Percentiles rank a stretch among this genome's conserved stretches.
These are phyloP conservation scores for Piezodorus guildinii DNA, from an alignment of 1,140 invertebrate species.

Conservation along the genomic window DNA sequence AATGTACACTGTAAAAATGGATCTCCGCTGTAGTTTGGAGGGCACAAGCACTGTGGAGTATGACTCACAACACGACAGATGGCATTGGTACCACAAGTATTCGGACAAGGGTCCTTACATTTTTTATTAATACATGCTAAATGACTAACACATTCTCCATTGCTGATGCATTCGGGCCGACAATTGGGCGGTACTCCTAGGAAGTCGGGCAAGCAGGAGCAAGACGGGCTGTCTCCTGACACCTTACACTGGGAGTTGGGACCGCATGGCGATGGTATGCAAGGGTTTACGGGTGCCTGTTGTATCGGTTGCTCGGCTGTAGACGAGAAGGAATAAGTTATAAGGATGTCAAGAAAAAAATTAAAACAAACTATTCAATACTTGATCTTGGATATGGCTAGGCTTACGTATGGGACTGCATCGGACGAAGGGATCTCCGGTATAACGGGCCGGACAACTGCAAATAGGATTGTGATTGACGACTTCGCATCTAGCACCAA, in stretches of 20 bases:
- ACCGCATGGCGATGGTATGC: conserved; percentile 50
- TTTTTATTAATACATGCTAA: conserved; percentile 49
- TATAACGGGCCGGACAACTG: conserved; percentile 44
- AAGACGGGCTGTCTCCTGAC: conserved; percentile 41
- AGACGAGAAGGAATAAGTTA: background rate
- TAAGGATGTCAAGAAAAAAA: background rate
- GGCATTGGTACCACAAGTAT: conserved; percentile 46
- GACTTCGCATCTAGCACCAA: conserved; percentile 54
- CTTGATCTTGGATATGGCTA: background rate
- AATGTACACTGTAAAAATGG: conserved; percentile 47
- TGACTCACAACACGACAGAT: conserved; percentile 53
- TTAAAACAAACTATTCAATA: background rate
- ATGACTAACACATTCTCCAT: conserved; percentile 47
- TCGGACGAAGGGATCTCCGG: conserved; percentile 51
- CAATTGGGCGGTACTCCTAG: conserved; percentile 46
- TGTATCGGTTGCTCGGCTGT: conserved; percentile 6
- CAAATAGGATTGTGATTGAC: conserved; percentile 53
- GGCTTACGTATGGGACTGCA: conserved; percentile 36
- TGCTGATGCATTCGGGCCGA: conserved; percentile 47
- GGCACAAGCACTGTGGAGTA: conserved; percentile 51
- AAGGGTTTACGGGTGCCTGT: conserved; percentile 33
- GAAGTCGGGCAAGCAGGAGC: conserved; percentile 49
- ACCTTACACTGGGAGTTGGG: conserved; percentile 50
- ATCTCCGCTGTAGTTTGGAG: conserved; percentile 47
- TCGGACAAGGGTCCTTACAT: conserved; percentile 48